Conservation (phyloP, 2,113 vertebrate genomes). For the Eclectus roratus region DNA sequence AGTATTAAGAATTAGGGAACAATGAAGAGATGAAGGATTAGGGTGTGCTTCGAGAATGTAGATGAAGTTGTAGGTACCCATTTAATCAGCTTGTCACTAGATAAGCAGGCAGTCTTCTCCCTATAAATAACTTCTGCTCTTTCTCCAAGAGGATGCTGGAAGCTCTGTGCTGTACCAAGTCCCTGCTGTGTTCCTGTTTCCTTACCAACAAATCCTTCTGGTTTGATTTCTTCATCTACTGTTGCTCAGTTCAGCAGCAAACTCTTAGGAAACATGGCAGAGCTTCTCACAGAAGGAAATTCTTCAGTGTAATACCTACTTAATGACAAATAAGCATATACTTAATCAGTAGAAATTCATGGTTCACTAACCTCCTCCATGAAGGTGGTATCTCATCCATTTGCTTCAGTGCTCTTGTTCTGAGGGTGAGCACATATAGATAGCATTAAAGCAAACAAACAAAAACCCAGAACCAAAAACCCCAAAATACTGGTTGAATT, state of each 20-base stretch:
- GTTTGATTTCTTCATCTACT: neutral
- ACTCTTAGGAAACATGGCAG: neutral
- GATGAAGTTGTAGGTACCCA: neutral
- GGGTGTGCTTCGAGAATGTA: neutral
- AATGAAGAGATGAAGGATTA: neutral
- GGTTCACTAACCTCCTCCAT: neutral
- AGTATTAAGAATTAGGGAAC: neutral
- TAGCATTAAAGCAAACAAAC: neutral
- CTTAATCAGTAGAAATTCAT: neutral
- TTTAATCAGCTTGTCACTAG: neutral
- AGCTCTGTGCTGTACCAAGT: neutral
- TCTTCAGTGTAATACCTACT: neutral
- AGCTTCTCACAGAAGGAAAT: neutral
- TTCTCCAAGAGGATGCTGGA: neutral
- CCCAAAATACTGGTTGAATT: neutral
- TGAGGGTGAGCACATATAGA: neutral
- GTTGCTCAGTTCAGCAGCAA: slow-evolving; percentile 17
- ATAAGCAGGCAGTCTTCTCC: neutral
- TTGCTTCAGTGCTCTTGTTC: neutral
- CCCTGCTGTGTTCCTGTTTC: neutral
- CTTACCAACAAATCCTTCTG: neutral
- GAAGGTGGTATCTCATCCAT: neutral
- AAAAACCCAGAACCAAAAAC: no score
- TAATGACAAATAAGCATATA: neutral
- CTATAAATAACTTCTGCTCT: neutral